Conservation (phyloP, 2,888 invertebrate genomes). For the Cybosia mesomella region DNA sequence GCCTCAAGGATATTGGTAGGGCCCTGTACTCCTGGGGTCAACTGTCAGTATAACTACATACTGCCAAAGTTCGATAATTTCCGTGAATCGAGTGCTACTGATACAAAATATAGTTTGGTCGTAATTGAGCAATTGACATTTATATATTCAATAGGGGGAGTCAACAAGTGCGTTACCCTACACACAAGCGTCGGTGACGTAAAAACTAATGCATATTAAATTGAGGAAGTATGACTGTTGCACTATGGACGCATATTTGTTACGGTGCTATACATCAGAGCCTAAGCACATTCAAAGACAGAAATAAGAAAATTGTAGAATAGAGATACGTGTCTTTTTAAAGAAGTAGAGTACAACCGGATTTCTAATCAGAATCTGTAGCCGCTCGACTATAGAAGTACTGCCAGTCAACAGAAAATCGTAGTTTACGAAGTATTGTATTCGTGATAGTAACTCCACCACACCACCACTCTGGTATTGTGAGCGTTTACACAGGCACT, state of each 20-base stretch:
- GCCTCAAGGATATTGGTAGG: too few relatives aligned
- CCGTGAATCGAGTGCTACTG: neutral
- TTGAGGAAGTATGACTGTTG: conserved; percentile 45
- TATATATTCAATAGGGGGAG: conserved; percentile 23
- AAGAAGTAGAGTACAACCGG: too few relatives aligned
- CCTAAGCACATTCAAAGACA: neutral
- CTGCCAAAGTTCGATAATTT: neutral
- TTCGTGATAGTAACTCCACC: too few relatives aligned
- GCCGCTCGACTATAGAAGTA: too few relatives aligned
- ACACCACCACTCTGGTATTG: too few relatives aligned
- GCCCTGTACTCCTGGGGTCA: too few relatives aligned
- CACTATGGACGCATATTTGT: conserved; percentile 30
- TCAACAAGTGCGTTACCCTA: conserved; percentile 8
- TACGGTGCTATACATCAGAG: conserved; percentile 18
- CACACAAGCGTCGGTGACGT: conserved; percentile 18
- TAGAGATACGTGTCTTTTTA: neutral
- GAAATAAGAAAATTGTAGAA: too few relatives aligned
- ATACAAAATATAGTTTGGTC: conserved; percentile 7
- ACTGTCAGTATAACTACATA: too few relatives aligned
- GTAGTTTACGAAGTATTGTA: too few relatives aligned
- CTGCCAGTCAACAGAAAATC: too few relatives aligned
- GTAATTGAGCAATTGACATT: conserved; percentile 32
- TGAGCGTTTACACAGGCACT: too few relatives aligned
- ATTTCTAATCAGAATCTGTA: too few relatives aligned
- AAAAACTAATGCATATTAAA: conserved; percentile 51